Evolutionary conservation across 2,888 invertebrate species (phyloP).

Genomic region (Labia minor): DNA sequence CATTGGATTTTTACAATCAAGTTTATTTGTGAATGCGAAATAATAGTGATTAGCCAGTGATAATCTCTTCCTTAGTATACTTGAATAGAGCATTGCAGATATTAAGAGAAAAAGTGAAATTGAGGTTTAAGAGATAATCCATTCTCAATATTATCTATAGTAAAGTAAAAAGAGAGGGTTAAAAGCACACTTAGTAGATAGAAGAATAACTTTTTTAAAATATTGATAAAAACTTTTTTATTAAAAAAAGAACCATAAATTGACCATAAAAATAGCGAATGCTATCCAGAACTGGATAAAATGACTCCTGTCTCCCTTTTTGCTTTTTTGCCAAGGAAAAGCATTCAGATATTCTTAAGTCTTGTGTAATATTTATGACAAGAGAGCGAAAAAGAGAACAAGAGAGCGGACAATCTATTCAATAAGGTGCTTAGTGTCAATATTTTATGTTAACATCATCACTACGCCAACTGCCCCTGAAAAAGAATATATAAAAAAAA

Average conservation of each 20-base stretch:
- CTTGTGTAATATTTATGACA: not conserved
- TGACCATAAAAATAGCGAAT: not conserved
- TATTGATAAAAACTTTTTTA: conserved; percentile 13
- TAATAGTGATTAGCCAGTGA: too few species aligned
- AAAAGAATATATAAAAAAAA: not conserved
- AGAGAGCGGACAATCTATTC: not conserved
- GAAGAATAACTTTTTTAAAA: not conserved
- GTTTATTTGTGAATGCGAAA: too few species aligned
- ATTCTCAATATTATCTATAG: too few species aligned
- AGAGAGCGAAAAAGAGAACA: not conserved
- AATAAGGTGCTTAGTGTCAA: conserved; percentile 13
- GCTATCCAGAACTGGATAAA: not conserved
- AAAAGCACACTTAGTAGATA: not conserved
- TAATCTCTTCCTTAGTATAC: too few species aligned
- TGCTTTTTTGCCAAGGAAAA: not conserved
- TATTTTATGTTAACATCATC: conserved; percentile 5
- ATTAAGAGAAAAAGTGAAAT: too few species aligned
- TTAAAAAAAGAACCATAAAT: not conserved
- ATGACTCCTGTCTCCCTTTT: too few species aligned
- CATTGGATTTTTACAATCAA: too few species aligned
- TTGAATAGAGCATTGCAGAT: too few species aligned
- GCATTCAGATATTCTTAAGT: not conserved
- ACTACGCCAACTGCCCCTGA: not conserved
- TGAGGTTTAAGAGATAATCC: too few species aligned
- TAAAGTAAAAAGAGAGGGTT: not conserved